Evolutionary conservation across 2,888 invertebrate genomes (phyloP).

Genomic region (Drosophila subquinaria): DNA sequence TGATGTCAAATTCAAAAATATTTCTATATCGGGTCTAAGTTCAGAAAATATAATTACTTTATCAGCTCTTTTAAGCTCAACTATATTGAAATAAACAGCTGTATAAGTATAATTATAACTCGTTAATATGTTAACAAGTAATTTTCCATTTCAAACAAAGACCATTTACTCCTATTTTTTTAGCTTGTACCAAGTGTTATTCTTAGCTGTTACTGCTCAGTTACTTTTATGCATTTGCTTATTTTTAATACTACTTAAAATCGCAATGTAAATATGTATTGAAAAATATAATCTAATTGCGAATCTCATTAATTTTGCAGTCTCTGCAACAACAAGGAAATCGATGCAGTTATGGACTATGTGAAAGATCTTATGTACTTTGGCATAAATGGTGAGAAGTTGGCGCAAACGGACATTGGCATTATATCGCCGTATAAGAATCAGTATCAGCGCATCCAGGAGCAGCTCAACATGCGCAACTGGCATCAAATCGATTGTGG

Average conservation of each 20-base stretch:
- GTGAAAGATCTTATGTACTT: conserved; percentile 86
- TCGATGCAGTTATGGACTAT: conserved; percentile 87
- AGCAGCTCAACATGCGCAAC: conserved; percentile 74
- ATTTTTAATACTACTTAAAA: no score
- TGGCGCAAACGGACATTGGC: conserved; percentile 87
- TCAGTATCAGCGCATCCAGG: conserved; percentile 84
- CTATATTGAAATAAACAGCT: background rate
- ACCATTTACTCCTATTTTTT: background rate
- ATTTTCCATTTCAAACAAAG: background rate
- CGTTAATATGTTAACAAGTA: background rate
- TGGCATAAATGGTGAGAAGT: conserved; percentile 85
- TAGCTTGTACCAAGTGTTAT: no score
- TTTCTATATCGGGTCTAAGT: background rate
- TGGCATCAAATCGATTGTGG: conserved; percentile 89
- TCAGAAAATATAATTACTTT: no score
- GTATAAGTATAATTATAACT: no score
- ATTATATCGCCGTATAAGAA: conserved; percentile 88
- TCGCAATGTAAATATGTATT: no score
- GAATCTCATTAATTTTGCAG: conserved; percentile 76
- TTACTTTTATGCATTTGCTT: no score
- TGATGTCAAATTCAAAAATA: background rate
- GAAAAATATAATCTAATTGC: background rate
- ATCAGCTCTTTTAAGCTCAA: background rate
- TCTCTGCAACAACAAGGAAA: conserved; percentile 88
- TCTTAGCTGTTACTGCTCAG: background rate